These are phyloP conservation scores for zebrafish (Danio rerio) DNA, from an alignment of 2,113 vertebrate genomes.

Conservation along the genomic window GRCz12tu NC_133186.1:31509501-31510000, in stretches of 20 bases:
- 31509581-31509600: neutral
- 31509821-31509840: neutral
- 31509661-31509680: neutral
- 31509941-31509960: neutral
- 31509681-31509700: neutral
- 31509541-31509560: neutral
- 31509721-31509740: neutral
- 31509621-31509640: neutral
- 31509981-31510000: neutral
- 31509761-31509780: neutral
- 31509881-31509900: slow-evolving; percentile 35
- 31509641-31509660: neutral
- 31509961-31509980: neutral
- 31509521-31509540: neutral
- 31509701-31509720: neutral
- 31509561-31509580: neutral
- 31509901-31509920: slow-evolving; percentile 17
- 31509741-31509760: neutral
- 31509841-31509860: neutral
- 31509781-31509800: neutral
- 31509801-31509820: neutral
- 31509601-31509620: neutral
- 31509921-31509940: neutral
- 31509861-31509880: neutral
- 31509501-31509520: neutral